Conservation (phyloP, 2,797 vertebrate species). For the Poecilia velifera region DNA sequence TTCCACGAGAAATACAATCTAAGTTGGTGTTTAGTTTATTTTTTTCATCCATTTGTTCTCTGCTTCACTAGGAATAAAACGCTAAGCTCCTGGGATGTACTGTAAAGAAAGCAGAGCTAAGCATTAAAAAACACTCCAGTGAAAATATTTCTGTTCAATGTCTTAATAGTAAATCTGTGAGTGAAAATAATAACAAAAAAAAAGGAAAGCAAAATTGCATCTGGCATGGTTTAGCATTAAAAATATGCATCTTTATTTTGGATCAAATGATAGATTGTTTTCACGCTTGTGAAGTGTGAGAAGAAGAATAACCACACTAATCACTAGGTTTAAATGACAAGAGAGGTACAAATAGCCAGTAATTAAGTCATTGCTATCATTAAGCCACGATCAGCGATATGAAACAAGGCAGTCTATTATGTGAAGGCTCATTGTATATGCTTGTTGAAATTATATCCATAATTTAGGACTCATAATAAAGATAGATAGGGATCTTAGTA, state of each 20-base stretch:
- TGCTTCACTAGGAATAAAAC: not conserved
- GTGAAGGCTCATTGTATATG: slow-evolving; percentile 55
- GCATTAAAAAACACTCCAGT: not conserved
- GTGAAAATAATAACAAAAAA: not conserved
- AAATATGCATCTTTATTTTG: slow-evolving; percentile 20
- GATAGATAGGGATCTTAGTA: slow-evolving; percentile 48
- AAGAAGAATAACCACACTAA: slow-evolving; percentile 42
- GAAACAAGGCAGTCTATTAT: slow-evolving; percentile 60
- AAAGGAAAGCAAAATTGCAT: slow-evolving; percentile 19
- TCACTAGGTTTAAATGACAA: slow-evolving; percentile 37
- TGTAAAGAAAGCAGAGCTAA: not conserved
- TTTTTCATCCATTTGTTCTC: not conserved
- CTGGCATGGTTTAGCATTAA: slow-evolving; percentile 8
- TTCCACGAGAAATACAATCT: not conserved
- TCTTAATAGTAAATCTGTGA: not conserved
- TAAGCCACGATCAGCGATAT: slow-evolving; percentile 59
- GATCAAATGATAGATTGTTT: slow-evolving; percentile 41
- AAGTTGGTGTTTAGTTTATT: not conserved
- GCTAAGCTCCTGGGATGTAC: not conserved
- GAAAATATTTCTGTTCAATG: slow-evolving; percentile 22
- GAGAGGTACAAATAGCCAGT: slow-evolving; percentile 55
- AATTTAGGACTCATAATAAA: slow-evolving; percentile 58
- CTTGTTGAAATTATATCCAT: slow-evolving; percentile 53
- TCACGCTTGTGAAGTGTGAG: slow-evolving; percentile 40
- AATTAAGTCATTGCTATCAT: slow-evolving; percentile 68